phyloP scores from a whole-genome alignment of 1,140 invertebrate genomes.

The Drosophila seguyi region DNA sequence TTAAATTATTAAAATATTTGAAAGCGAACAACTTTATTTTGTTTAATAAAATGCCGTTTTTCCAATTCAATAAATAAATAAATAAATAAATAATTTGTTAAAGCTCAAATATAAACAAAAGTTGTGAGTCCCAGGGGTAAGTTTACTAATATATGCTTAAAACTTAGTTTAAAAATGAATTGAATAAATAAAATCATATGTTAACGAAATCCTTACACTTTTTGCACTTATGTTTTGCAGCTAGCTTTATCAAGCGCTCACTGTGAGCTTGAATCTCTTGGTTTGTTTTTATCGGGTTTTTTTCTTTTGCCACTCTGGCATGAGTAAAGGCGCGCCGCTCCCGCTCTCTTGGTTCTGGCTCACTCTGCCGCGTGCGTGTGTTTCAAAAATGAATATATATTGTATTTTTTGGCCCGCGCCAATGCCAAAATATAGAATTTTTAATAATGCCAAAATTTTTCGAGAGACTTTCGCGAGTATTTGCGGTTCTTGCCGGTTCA shows the following conservation, averaged over 20 bases:
- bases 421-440: conserved; percentile 41
- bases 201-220: background rate
- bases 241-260: background rate
- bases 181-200: too few relatives aligned
- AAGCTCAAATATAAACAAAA: too few relatives aligned
- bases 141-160: background rate
- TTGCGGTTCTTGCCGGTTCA: conserved; percentile 47
- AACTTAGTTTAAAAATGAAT: background rate
- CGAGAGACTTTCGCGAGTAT: conserved; percentile 11
- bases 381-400: conserved; percentile 20
- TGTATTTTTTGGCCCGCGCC: conserved; percentile 19
- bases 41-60: too few relatives aligned
- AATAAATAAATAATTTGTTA: too few relatives aligned
- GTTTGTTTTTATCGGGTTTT: background rate
- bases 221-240: background rate
- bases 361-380: conserved; percentile 19
- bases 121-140: background rate
- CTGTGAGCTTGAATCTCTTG: conserved; percentile 18
- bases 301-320: conserved; percentile 22
- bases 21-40: background rate
- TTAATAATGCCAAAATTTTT: conserved; percentile 50
- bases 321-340: conserved; percentile 12
- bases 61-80: too few relatives aligned
- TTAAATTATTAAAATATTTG: background rate
- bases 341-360: conserved; percentile 5